Base-by-base conservation (phyloP, 2,888 invertebrate genomes). In the Morinoia aosen region DNA sequence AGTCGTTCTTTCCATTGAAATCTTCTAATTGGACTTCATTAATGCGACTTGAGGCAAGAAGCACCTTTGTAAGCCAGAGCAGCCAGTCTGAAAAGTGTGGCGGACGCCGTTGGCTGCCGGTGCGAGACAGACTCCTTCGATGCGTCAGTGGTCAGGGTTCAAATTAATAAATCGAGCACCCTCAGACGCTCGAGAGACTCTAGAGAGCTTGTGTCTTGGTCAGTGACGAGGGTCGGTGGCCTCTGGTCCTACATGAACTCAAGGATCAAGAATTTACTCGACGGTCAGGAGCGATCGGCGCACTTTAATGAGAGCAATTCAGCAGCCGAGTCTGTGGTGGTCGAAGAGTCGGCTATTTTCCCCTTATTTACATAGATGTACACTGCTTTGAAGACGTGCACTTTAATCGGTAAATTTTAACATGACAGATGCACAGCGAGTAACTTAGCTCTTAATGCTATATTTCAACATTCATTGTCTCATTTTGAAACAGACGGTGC, bases 1-100 rank as follows among this genome's bases (percentile, higher is more conserved):
- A 93, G 93, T 93, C 93, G 93, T 93, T 93, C 93, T 93, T 93
- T 93, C 93, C 33, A 57, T 93, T 93, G 93, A 93, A 93, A 93
- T 93, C 56, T 93, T 93, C 93, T 93, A 93, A 93, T 93, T 93
- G 93, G 93, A 93, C 93, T 93, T 93, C 93, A 93, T 93, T 93
- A 93, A 93, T 93, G 93, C 57, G 93, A 93, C 93, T 93, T 93
- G 93, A 57, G 93, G 93, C 93, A 93, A 93, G 93, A 57, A 56
- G 93, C 93, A 93, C 16, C 93, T 93, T 57, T 93, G 93, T 25
- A 57, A 93, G 93, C 57, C 57, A 56, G 58, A 39, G 93, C 93
- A 39, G 93, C 93, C 93, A 57, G 57, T 57, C 93, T 93, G 33
- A 57, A 93, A 57, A 93, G 93, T 57, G 93, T 93, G 57, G 93